Evolutionary conservation across 2,888 invertebrate species (phyloP), one percentile per base, ranked within the genome.

Genomic region (Cerastoderma edule): DNA sequence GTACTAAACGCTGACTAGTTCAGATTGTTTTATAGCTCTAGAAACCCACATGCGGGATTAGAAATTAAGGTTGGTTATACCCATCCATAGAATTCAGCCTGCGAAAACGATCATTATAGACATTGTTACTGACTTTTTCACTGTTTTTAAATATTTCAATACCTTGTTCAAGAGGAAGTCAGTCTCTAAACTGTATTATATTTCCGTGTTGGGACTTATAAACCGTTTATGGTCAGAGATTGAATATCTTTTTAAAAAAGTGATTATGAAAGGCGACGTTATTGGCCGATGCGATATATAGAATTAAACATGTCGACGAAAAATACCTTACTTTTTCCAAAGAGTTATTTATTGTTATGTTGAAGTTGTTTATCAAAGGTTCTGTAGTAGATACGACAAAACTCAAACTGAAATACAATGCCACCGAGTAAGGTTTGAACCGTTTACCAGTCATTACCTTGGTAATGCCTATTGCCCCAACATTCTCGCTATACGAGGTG

Each of bases 401-500:
- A 53, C 2, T 22, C 13, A 2, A 53, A 4, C 53, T n/a, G n/a
- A n/a, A n/a, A n/a, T n/a, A n/a, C n/a, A n/a, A n/a, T n/a, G n/a
- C n/a, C n/a, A n/a, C n/a, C n/a, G n/a, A n/a, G n/a, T n/a, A n/a
- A n/a, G n/a, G n/a, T n/a, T n/a, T n/a, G n/a, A n/a, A n/a, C n/a
- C n/a, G n/a, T n/a, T n/a, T n/a, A n/a, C n/a, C n/a, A n/a, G n/a
- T n/a, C n/a, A n/a, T 53, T 87, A 96, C 96, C 94, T 96, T 96
- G 1, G 96, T 97, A 0, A 97, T 96, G 39, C 97, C 97, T 83
- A 97, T 97, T 0, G 97, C 96, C 0, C 97, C 97, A 56, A 97
- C 96, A 91, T 97, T 97, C 91, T 97, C 97, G 67, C 96, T 96
- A 89, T 97, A 97, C 2, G 97, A 97, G 85, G 97, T 97, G 65